Evolutionary conservation across 2,113 vertebrate species (phyloP).

Genomic region (Lagopus leucura): DNA sequence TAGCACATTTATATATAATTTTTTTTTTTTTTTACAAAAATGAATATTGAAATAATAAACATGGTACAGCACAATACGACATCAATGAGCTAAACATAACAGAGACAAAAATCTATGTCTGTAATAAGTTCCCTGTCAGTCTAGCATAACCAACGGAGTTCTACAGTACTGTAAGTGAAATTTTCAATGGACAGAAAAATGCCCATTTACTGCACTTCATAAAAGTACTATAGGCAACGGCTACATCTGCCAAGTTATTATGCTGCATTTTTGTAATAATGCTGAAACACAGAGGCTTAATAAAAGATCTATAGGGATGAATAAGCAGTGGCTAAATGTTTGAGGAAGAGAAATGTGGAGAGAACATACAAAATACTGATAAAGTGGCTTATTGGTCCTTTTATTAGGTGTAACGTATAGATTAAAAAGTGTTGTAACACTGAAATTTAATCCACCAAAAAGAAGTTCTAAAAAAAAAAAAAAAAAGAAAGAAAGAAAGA

Average conservation of each 20-base stretch:
- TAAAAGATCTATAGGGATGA: conserved; percentile 66
- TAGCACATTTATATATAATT: conserved; percentile 75
- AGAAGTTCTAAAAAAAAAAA: conserved; percentile 8
- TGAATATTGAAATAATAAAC: conserved; percentile 78
- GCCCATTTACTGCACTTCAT: conserved; percentile 61
- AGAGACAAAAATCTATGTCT: conserved; percentile 66
- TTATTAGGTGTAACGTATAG: conserved; percentile 69
- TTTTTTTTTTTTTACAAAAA: conserved; percentile 76
- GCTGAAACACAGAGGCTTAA: conserved; percentile 70
- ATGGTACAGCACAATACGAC: conserved; percentile 74
- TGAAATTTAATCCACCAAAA: conserved; percentile 62
- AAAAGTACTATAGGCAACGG: conserved; percentile 67
- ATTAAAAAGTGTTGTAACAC: conserved; percentile 77
- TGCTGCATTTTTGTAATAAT: conserved; percentile 71
- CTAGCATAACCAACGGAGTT: neutral
- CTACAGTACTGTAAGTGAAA: conserved; percentile 49
- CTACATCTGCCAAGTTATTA: conserved; percentile 71
- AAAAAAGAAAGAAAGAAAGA: conserved; percentile 11
- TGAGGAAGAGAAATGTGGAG: conserved; percentile 47
- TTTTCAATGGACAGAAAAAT: conserved; percentile 40
- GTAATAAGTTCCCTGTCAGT: conserved; percentile 64
- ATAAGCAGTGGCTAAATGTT: conserved; percentile 65
- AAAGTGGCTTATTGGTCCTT: conserved; percentile 76
- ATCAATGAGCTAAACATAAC: conserved; percentile 72
- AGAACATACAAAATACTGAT: conserved; percentile 78